phyloP scores from a whole-genome alignment of 2,113 vertebrate genomes.

The Cepphus grylle region DNA sequence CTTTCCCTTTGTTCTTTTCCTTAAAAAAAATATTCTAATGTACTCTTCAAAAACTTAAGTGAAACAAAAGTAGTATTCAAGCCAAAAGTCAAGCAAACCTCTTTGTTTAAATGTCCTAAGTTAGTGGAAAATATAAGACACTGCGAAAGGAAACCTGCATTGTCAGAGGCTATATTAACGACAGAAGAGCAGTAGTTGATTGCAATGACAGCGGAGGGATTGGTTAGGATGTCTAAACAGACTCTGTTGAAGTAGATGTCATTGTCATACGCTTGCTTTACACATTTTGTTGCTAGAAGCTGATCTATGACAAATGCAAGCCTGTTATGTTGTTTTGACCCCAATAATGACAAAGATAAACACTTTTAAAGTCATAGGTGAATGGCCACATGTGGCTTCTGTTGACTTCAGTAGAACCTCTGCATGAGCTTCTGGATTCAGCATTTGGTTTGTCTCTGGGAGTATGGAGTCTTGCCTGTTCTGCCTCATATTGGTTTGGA shows the following conservation, averaged over 20 bases:
- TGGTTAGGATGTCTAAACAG: background rate
- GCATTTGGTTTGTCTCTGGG: conserved; percentile 36
- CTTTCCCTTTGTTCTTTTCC: background rate
- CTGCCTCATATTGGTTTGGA: background rate
- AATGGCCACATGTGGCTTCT: conserved; percentile 47
- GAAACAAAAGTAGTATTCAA: conserved; percentile 11
- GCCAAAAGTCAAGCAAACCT: conserved; percentile 4
- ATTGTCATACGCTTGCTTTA: background rate
- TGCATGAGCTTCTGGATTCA: conserved; percentile 13
- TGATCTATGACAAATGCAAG: conserved; percentile 36
- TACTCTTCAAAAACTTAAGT: conserved; percentile 15
- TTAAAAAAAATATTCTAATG: background rate
- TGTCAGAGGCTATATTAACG: background rate
- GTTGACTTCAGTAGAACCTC: conserved; percentile 62
- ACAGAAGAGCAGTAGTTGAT: background rate
- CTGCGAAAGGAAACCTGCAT: background rate
- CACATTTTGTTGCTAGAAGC: background rate
- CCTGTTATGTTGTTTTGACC: background rate
- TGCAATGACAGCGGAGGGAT: background rate
- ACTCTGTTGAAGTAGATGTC: background rate
- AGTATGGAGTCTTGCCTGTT: background rate
- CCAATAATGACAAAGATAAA: background rate
- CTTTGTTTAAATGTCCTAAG: conserved; percentile 10
- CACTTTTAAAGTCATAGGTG: conserved; percentile 17
- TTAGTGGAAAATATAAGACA: background rate